Percentiles rank a stretch among this genome's conserved stretches.
Conservation (phyloP, 2,888 invertebrate genomes). For the Hemistola chrysoprasaria region DNA sequence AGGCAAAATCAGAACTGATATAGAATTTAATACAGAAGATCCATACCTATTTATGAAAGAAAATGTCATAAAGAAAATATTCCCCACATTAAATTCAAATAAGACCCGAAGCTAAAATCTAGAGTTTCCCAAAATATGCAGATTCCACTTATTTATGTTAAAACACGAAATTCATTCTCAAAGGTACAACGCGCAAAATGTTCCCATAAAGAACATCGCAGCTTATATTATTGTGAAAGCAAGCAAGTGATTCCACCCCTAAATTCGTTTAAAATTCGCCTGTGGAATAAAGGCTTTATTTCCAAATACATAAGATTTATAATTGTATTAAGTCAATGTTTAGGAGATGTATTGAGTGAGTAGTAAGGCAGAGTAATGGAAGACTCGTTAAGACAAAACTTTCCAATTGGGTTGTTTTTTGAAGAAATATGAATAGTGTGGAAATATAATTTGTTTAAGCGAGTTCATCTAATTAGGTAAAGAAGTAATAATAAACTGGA, state of each 20-base stretch:
- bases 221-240: slow-evolving; percentile 20
- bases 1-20: too few species aligned
- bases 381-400: slow-evolving; percentile 17
- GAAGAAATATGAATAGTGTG: slow-evolving; percentile 1
- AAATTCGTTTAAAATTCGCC: slow-evolving; percentile 8
- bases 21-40: too few species aligned
- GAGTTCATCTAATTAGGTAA: too few species aligned
- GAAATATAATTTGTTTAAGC: too few species aligned
- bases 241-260: slow-evolving; percentile 17
- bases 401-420: slow-evolving; percentile 7
- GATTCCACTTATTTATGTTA: slow-evolving; percentile 21
- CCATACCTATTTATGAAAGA: too few species aligned
- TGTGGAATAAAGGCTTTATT: too few species aligned
- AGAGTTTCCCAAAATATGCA: slow-evolving; percentile 15
- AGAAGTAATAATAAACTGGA: too few species aligned
- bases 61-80: background rate
- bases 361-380: slow-evolving; percentile 9
- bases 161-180: slow-evolving; percentile 18
- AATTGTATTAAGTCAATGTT: background rate
- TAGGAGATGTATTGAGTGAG: background rate
- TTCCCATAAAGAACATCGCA: slow-evolving; percentile 18
- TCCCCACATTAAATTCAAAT: slow-evolving; percentile 4
- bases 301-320: slow-evolving; percentile 1
- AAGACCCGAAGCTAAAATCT: background rate
- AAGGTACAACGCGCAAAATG: slow-evolving; percentile 17